These are phyloP conservation scores for Babylonia areolata DNA, from an alignment of 1,140 invertebrate species.

Conservation along the genomic window DNA sequence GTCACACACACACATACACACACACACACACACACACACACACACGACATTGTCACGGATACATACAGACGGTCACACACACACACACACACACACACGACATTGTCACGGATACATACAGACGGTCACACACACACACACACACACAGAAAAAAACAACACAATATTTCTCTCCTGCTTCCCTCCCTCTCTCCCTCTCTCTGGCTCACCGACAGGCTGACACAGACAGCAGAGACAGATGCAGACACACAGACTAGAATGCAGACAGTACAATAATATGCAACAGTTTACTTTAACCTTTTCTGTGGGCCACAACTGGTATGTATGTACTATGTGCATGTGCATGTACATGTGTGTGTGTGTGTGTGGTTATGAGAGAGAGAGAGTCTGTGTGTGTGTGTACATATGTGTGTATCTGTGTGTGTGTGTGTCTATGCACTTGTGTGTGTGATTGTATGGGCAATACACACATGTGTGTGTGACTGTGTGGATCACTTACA, in stretches of 20 bases:
- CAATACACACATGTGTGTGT: no score
- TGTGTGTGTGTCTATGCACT: background rate
- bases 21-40: constrained; percentile 3
- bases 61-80: background rate
- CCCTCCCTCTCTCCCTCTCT: no score
- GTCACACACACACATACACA: background rate
- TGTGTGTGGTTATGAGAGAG: background rate
- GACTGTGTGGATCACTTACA: no score
- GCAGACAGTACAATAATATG: background rate
- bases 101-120: no score
- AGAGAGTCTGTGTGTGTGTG: constrained; percentile 1
- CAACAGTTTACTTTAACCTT: background rate
- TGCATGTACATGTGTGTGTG: constrained; percentile 14
- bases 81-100: no score
- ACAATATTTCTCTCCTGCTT: no score
- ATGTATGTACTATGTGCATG: background rate
- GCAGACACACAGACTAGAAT: no score
- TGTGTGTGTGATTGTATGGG: background rate
- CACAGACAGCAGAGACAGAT: no score
- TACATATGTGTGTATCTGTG: background rate
- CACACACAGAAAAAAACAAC: no score
- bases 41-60: background rate
- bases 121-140: no score
- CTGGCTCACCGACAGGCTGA: no score
- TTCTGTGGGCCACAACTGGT: background rate